Base-by-base conservation (phyloP, 2,888 invertebrate species). In the Pyrochroa serraticornis region DNA sequence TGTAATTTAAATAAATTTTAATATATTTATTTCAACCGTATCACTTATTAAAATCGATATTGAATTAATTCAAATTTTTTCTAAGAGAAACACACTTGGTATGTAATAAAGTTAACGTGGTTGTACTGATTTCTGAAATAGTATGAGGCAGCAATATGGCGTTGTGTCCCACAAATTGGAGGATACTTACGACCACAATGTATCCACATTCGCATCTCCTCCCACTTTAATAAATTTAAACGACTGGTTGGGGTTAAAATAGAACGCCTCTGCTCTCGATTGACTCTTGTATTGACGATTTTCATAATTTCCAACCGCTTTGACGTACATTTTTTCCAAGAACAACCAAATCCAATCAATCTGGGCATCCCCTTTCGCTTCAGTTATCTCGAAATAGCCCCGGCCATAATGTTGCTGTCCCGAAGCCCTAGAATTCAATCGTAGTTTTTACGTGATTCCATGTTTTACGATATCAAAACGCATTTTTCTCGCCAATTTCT, bases 191-290 rank as follows among this genome's bases (percentile, higher is more conserved):
- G 80, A 81, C 87, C 87, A 88, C 12, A 79, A 64, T 45, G 78
- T 80, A 67, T 87, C 84, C 5, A 87, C 77, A 63, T 83, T 81
- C 2, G 87, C 71, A 53, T 84, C 82, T 5, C 83, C 83, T 0
- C 86, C 86, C 0, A 81, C 62, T 34, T 81, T 75, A 2, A 87
- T 43, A 46, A 81, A 77, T 12, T 81, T 77, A 59, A 82, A 84
- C 7, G 74, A 76, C 59, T 80, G 79, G 10, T 80, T 77, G 0
- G 85, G 84, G 72, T 87, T 88, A 22, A 78, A 63, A 41, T 83
- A 85, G 68, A 81, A 85, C 0, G 81, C 71, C 33, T 79, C 77
- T 12, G 81, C 71, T 31, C 79, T 78, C 1, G 84, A 74, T 34
- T 80, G 75, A 53, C 82, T 82, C 0, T 75, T 70, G 7, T 74